Evolutionary conservation across 1,140 invertebrate genomes (phyloP), one percentile per base, ranked within the genome.

Genomic region (Fragariocoptes setiger): DNA sequence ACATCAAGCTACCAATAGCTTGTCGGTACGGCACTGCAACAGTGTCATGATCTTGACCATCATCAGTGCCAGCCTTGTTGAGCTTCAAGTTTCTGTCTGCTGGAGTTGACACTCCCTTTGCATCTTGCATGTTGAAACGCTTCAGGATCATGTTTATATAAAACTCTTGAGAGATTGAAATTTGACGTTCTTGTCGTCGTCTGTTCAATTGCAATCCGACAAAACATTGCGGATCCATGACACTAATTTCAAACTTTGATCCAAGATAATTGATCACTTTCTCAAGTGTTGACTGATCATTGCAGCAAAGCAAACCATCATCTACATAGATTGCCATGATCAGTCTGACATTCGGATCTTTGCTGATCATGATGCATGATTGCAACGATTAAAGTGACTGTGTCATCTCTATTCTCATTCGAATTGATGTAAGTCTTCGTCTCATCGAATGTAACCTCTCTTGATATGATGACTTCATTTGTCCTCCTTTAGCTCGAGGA

Each of bases 311-410:
- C 2, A 54, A 18, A 3, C 42, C 43, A 42, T 49, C 50, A 37
- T 50, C 49, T 13, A 52, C 47, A 42, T 48, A 48, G 0, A 54
- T 18, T 15, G 40, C 39, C 4, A 52, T 40, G 8, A 44, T 17
- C 13, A 42, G 19, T 16, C 19, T 14, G 15, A 14, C 40, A 35
- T 44, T 22, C 25, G 8, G 25, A n/a, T 31, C n/a, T n/a, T n/a
- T n/a, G n/a, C n/a, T n/a, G n/a, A n/a, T n/a, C n/a, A n/a, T n/a
- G n/a, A n/a, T n/a, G n/a, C n/a, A n/a, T n/a, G n/a, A n/a, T n/a
- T n/a, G n/a, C n/a, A n/a, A n/a, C n/a, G n/a, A n/a, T n/a, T n/a
- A n/a, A n/a, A n/a, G n/a, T n/a, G n/a, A n/a, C n/a, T 18, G 36
- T 38, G 17, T 35, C 38, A 12, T 14, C 4, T 15, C 13, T 41